phyloP scores from a whole-genome alignment of 2,797 vertebrate species.

The Sylvia borin region DNA sequence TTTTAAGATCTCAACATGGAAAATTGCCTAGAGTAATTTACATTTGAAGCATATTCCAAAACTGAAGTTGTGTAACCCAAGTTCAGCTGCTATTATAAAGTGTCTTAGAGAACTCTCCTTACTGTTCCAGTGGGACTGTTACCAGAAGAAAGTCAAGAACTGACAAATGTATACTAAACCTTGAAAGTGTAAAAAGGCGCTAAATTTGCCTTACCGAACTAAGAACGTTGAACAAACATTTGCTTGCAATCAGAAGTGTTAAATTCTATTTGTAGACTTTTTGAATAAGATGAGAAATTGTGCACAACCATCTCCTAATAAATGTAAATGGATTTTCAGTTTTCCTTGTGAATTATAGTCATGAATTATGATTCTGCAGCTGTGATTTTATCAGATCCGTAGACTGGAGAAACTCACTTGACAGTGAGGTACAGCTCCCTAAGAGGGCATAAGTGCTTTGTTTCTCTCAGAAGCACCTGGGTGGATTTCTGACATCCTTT shows the following conservation, averaged over 20 bases:
- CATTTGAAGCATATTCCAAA: conserved; percentile 29
- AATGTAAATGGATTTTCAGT: conserved; percentile 56
- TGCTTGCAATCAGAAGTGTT: conserved; percentile 59
- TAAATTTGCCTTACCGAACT: not conserved
- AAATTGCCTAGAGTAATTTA: conserved; percentile 14
- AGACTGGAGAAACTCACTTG: not conserved
- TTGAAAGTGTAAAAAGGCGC: conserved; percentile 32
- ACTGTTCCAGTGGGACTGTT: conserved; percentile 23
- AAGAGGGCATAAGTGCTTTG: not conserved
- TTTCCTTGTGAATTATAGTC: conserved; percentile 56
- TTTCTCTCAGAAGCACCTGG: not conserved
- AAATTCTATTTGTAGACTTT: conserved; percentile 58
- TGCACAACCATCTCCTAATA: conserved; percentile 65
- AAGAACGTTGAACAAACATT: conserved; percentile 34
- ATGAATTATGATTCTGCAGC: conserved; percentile 19
- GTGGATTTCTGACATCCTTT: not conserved
- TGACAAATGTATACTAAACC: conserved; percentile 40
- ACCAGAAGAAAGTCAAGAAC: conserved; percentile 36
- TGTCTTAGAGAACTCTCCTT: conserved; percentile 47
- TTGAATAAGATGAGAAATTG: conserved; percentile 55
- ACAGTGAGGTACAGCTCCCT: not conserved
- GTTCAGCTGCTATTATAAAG: conserved; percentile 50
- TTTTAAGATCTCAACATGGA: not conserved
- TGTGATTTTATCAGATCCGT: not conserved
- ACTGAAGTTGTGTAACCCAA: conserved; percentile 17